Conservation (phyloP, 2,888 invertebrate genomes). For the Eurois occulta region DNA sequence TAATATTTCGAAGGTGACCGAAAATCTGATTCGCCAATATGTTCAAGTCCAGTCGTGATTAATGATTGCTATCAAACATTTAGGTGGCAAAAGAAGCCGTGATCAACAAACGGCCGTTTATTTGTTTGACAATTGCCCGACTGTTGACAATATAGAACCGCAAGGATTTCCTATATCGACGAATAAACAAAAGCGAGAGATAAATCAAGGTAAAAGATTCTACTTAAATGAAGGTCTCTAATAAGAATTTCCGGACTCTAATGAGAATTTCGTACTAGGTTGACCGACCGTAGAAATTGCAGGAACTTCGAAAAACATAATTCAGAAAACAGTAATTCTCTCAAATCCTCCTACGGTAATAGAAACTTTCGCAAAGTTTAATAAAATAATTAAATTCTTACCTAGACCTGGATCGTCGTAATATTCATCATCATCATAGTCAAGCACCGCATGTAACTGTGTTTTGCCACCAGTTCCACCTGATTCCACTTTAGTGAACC, state of each 20-base stretch:
- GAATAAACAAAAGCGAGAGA: slow-evolving; percentile 62
- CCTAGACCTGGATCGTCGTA: slow-evolving; percentile 91
- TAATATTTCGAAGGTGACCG: not conserved
- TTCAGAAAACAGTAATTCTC: not conserved
- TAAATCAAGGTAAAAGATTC: slow-evolving; percentile 60
- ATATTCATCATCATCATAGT: slow-evolving; percentile 92
- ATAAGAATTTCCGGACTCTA: not conserved
- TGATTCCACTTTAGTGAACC: slow-evolving; percentile 91
- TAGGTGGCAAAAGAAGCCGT: slow-evolving; percentile 39
- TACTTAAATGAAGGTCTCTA: slow-evolving; percentile 40
- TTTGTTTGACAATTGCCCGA: slow-evolving; percentile 57
- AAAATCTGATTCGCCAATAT: slow-evolving; percentile 6
- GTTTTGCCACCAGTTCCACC: slow-evolving; percentile 91
- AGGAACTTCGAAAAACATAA: not conserved
- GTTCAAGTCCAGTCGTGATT: slow-evolving; percentile 10
- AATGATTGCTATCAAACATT: slow-evolving; percentile 47
- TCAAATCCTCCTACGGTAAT: too few species aligned
- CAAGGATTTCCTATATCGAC: slow-evolving; percentile 65
- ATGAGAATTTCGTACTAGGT: not conserved
- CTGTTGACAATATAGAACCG: slow-evolving; percentile 62
- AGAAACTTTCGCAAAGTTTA: not conserved
- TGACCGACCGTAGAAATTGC: not conserved
- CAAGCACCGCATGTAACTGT: slow-evolving; percentile 93
- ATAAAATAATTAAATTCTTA: slow-evolving; percentile 63
- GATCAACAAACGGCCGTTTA: slow-evolving; percentile 49